Base-by-base conservation (phyloP, 2,797 vertebrate species). In the Silurus lanzhouensis region DNA sequence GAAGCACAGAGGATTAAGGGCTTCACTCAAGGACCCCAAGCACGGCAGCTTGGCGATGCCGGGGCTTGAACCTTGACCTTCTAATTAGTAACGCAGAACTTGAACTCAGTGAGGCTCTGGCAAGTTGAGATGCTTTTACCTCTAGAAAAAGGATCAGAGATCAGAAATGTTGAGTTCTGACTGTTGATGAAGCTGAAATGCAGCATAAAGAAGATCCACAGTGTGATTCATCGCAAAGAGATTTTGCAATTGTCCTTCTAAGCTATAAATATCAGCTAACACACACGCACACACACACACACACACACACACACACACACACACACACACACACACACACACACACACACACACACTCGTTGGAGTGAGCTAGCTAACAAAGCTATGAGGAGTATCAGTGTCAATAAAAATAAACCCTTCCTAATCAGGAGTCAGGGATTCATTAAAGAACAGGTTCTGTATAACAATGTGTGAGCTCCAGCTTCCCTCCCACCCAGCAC, bases 391-490 rank as follows among this genome's bases (percentile, higher is more conserved):
- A 10, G 75, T 20, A 20, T 20, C 8, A 20, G 17, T 60, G 13
- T 7, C 71, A 74, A 31, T 31, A 31, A 31, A 31, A 31, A 31
- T 31, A 31, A 75, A 27, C 15, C 5, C 52, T 76, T 27, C 15
- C 52, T 27, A 31, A 74, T 31, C n/a, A 60, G 57, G n/a, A 84
- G 63, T 3, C 58, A 31, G 20, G 27, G 61, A 76, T 3, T 25
- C 5, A 68, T 44, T 57, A 27, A 61, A 83, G 70, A 64, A 75
- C 82, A 48, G 70, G 82, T 63, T 61, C 63, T 44, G 48, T 78
- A 77, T 58, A 76, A 76, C 52, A 75, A 25, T 46, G 72, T 83
- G 82, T 83, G 61, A 83, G 58, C 72, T 55, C 8, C 48, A 55
- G 72, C 27, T 27, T 27, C 27, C 27, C 27, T 27, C 27, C 27